phyloP scores from a whole-genome alignment of 30 jellyfish, hydroid and myxozoan species.

The Aurelia sp. region DNA sequence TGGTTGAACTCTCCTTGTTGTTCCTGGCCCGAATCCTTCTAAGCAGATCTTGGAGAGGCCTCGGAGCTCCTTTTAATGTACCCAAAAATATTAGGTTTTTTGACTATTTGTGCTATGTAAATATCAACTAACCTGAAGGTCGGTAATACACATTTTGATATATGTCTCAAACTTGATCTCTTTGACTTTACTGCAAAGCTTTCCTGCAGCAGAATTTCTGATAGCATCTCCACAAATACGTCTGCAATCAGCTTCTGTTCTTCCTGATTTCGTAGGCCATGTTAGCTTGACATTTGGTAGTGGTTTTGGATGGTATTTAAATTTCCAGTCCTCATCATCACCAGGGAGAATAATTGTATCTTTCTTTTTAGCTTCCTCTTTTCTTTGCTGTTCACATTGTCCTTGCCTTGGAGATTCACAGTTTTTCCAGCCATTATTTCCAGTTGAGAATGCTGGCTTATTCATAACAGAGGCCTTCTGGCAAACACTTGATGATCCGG shows the following conservation, averaged over 20 bases:
- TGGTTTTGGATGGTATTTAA: constrained; percentile 59
- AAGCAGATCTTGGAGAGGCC: no score
- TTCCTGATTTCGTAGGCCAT: constrained; percentile 87
- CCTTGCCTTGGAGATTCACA: constrained; percentile 78
- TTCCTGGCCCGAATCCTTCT: no score
- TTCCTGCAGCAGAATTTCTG: constrained; percentile 60
- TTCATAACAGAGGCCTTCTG: constrained; percentile 10
- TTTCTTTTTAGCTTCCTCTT: constrained; percentile 20
- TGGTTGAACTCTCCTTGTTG: no score
- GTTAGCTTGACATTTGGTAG: constrained; percentile 14
- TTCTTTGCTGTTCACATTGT: constrained; percentile 80
- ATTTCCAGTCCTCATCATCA: constrained; percentile 51
- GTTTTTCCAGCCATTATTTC: constrained; percentile 65
- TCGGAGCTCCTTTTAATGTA: no score
- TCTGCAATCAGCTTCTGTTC: constrained; percentile 26
- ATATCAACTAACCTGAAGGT: constrained; percentile 51
- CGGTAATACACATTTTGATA: constrained; percentile 77
- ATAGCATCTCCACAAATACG: constrained; percentile 42
- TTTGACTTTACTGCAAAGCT: constrained; percentile 25
- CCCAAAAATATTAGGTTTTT: no score
- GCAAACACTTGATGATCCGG: no score
- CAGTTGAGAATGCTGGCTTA: constrained; percentile 70
- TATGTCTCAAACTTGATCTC: constrained; percentile 33
- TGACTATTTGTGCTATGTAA: no score
- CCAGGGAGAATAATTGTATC: constrained; percentile 73